Evolutionary conservation across 2,797 vertebrate species (phyloP), one percentile per base, ranked within the genome.

Genomic region (Cuculus canorus): DNA sequence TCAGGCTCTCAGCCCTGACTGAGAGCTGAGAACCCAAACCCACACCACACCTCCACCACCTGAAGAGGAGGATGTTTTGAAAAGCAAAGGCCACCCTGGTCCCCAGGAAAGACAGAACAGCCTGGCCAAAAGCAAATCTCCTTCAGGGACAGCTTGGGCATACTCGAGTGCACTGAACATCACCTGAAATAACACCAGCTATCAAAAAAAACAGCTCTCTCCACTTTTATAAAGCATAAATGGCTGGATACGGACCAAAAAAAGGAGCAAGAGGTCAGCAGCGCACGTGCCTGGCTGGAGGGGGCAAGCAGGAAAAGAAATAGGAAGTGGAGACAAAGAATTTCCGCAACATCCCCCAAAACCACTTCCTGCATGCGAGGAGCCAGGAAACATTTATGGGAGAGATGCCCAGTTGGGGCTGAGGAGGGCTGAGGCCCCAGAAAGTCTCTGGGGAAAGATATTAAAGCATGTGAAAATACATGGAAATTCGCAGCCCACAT

Each of bases 291-390:
- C 45, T 27, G 5, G 13, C 4, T 7, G 41, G 30, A 12, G 30
- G 28, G 13, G 45, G 24, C 16, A 0, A 85, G 90, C 96, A 95
- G 93, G 95, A 96, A 95, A 78, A 92, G 82, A 88, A 94, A 80
- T 63, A 92, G 95, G 95, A 96, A 96, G 75, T 10, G 13, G 71
- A 96, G 88, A 95, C 95, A 96, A 96, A 96, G 94, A 86, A 84
- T 91, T 95, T 96, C 95, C 57, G 2, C 78, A 66, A 54, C 56
- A 80, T 87, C 82, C 45, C 72, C 86, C 45, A 11, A 57, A 65
- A 78, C 18, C 0, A 0, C 75, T 95, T 96, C 95, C 96, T n/a
- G 70, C 52, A 24, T 6, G 1, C 5, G 16, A 80, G 78, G 86
- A 94, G 82, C 25, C 88, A 85, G 95, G 88, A 84, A 95, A 68